Percentiles rank a stretch among this genome's conserved stretches.
These are phyloP conservation scores for Trichosurus vulpecula DNA, from an alignment of 2,797 vertebrate genomes.

Conservation along the genomic window DNA sequence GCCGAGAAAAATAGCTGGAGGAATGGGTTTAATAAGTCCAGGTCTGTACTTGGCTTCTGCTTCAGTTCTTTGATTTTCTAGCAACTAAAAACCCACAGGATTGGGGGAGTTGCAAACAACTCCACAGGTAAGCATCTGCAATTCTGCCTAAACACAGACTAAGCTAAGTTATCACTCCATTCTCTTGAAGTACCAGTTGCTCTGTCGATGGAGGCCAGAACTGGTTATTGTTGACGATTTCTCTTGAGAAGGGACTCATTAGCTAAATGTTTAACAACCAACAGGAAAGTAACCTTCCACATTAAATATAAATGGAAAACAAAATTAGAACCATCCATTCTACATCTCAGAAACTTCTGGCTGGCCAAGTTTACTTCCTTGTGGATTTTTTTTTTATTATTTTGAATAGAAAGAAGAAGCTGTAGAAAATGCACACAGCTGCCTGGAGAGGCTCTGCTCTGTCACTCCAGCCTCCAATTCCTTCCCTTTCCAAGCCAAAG, in stretches of 20 bases:
- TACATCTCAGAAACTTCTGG: conserved; percentile 57
- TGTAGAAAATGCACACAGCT: conserved; percentile 6
- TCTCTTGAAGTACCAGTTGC: conserved; percentile 10
- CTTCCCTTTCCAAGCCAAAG: conserved; percentile 12
- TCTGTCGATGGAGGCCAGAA: not conserved
- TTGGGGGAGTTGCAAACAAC: not conserved
- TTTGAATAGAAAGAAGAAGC: conserved; percentile 19
- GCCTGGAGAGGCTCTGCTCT: not conserved
- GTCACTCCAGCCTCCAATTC: not conserved
- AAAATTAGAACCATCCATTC: conserved; percentile 67
- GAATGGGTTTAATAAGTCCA: conserved; percentile 12
- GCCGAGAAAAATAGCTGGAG: conserved; percentile 21
- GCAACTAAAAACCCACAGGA: conserved; percentile 28
- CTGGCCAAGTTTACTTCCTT: conserved; percentile 47
- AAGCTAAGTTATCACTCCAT: not conserved
- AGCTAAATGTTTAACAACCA: conserved; percentile 59
- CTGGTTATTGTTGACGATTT: not conserved
- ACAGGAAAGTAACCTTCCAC: conserved; percentile 47
- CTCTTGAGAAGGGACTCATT: conserved; percentile 53
- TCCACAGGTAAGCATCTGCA: not conserved
- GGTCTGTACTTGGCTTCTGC: conserved; percentile 1
- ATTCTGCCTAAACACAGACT: fast-evolving
- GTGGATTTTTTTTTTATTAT: conserved; percentile 34
- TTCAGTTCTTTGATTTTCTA: conserved; percentile 50
- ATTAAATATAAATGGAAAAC: conserved; percentile 71